Conservation (phyloP, 2,888 invertebrate genomes). For the Stenichneumon culpator region DNA sequence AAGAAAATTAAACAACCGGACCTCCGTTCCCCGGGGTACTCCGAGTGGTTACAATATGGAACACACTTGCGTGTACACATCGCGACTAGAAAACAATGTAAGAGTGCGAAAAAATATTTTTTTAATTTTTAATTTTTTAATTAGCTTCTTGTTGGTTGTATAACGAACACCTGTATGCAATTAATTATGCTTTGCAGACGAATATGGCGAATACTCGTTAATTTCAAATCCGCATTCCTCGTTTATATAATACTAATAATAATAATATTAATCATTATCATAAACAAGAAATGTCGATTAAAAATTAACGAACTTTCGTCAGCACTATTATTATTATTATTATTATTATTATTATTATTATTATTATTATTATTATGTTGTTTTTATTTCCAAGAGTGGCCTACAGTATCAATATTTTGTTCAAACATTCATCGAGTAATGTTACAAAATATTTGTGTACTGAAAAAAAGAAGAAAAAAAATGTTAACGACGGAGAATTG, state of each 20-base stretch:
- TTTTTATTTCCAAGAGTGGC: no score
- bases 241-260: not conserved
- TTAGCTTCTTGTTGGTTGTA: not conserved
- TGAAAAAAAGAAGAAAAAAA: not conserved
- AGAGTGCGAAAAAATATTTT: not conserved
- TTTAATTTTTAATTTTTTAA: not conserved
- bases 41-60: slow-evolving; percentile 1
- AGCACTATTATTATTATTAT: no score
- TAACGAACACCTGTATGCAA: not conserved
- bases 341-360: no score
- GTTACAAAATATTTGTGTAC: no score
- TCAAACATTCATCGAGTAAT: no score
- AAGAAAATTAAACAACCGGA: slow-evolving; percentile 29
- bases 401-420: no score
- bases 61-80: not conserved
- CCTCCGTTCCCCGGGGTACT: not conserved
- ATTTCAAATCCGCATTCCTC: not conserved
- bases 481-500: no score
- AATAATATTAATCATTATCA: not conserved
- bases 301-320: no score
- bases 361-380: no score
- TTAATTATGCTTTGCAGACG: not conserved
- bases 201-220: not conserved
- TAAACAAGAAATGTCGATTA: no score
- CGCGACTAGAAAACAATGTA: not conserved